Percentiles rank a stretch among this genome's conserved stretches.
These are phyloP conservation scores for Discoglossus pictus DNA, from an alignment of 2,797 vertebrate genomes.

Conservation along the genomic window DNA sequence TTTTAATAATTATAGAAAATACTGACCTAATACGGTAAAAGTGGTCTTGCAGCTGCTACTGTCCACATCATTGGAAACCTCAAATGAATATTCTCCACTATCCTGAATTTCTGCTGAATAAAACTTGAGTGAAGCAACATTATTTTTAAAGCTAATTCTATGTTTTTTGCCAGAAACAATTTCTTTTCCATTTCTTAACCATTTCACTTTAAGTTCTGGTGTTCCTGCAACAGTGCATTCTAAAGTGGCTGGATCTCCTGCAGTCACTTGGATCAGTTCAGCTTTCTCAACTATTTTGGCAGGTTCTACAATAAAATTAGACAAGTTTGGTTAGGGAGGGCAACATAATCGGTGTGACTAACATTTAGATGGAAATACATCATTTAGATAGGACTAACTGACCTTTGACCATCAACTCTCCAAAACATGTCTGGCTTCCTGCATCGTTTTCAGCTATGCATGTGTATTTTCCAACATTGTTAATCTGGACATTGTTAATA, in stretches of 20 bases:
- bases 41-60: constrained; percentile 88
- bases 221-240: constrained; percentile 91
- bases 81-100: constrained; percentile 90
- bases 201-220: constrained; percentile 92
- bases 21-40: constrained; percentile 91
- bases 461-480: constrained; percentile 85
- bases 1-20: constrained; percentile 41
- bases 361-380: constrained; percentile 15
- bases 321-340: constrained; percentile 54
- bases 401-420: constrained; percentile 94
- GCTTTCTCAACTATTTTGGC: constrained; percentile 91
- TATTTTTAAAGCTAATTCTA: constrained; percentile 91
- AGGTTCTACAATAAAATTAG: constrained; percentile 82
- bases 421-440: constrained; percentile 91
- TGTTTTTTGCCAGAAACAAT: constrained; percentile 91
- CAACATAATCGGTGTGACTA: constrained; percentile 31
- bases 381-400: constrained; percentile 63
- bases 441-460: constrained; percentile 94
- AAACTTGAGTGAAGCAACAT: constrained; percentile 88
- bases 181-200: constrained; percentile 91
- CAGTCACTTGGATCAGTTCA: constrained; percentile 91
- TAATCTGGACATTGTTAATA: constrained; percentile 80
- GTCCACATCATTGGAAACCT: constrained; percentile 93
- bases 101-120: constrained; percentile 86
- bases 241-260: constrained; percentile 89